Evolutionary conservation across 2,888 invertebrate genomes (phyloP).

Genomic region (Oxycera nigricornis): DNA sequence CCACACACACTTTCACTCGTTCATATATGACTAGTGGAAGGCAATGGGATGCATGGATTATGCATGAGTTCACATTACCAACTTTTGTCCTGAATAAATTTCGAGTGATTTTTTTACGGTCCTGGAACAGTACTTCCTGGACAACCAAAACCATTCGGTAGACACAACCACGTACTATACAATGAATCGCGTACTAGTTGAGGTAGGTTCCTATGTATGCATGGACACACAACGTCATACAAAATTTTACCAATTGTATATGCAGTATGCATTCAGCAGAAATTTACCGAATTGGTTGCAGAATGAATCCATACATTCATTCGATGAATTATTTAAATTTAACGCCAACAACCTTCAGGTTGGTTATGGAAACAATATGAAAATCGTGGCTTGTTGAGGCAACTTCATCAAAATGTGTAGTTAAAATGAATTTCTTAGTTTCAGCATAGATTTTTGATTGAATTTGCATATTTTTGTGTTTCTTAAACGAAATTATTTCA

Average conservation of each 20-base stretch:
- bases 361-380: no score
- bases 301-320: neutral
- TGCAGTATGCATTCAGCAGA: neutral
- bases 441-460: no score
- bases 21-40: neutral
- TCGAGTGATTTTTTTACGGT: constrained; percentile 14
- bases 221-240: neutral
- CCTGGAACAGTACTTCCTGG: constrained; percentile 21
- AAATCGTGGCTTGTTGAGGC: no score
- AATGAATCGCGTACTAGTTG: neutral
- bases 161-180: neutral
- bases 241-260: neutral
- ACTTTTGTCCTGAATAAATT: constrained; percentile 40
- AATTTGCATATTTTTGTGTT: no score
- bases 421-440: no score
- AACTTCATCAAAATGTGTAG: no score
- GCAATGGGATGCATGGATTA: constrained; percentile 27
- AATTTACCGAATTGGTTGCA: constrained; percentile 16
- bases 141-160: neutral
- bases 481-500: no score
- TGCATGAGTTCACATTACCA: constrained; percentile 41
- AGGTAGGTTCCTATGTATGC: neutral
- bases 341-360: neutral
- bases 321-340: constrained; percentile 17
- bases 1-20: neutral